Percentiles rank a stretch among this genome's conserved stretches.
Conservation (phyloP, 2,888 invertebrate genomes). For the Dendrolimus houi region DNA sequence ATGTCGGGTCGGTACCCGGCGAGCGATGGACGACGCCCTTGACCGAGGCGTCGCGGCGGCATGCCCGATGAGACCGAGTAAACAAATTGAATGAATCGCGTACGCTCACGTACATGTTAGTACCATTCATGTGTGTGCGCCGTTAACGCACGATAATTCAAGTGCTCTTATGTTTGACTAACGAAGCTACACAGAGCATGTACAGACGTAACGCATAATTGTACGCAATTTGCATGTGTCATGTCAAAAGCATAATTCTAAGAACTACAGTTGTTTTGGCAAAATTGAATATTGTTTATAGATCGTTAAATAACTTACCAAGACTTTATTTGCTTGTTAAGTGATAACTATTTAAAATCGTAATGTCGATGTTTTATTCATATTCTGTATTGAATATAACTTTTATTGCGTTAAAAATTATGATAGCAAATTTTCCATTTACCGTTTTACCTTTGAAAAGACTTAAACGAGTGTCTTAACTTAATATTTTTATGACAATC, state of each 20-base stretch:
- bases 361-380: no score
- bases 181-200: constrained; percentile 36
- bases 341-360: no score
- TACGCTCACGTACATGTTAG: constrained; percentile 55
- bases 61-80: constrained; percentile 46
- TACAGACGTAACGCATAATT: neutral
- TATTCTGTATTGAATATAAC: no score
- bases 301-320: no score
- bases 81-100: constrained; percentile 73
- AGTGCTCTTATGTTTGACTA: constrained; percentile 50
- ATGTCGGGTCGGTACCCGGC: constrained; percentile 18
- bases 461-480: neutral
- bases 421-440: neutral
- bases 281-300: no score
- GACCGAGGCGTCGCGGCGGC: constrained; percentile 53
- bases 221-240: neutral
- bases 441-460: neutral
- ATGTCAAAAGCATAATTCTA: no score
- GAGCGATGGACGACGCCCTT: constrained; percentile 64
- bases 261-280: no score
- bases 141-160: constrained; percentile 64
- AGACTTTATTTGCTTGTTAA: no score
- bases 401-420: neutral
- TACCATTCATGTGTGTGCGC: constrained; percentile 68
- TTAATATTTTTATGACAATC: no score